These are phyloP conservation scores for Chaenogobius annularis DNA, from an alignment of 2,113 vertebrate genomes.

Conservation along the genomic window DNA sequence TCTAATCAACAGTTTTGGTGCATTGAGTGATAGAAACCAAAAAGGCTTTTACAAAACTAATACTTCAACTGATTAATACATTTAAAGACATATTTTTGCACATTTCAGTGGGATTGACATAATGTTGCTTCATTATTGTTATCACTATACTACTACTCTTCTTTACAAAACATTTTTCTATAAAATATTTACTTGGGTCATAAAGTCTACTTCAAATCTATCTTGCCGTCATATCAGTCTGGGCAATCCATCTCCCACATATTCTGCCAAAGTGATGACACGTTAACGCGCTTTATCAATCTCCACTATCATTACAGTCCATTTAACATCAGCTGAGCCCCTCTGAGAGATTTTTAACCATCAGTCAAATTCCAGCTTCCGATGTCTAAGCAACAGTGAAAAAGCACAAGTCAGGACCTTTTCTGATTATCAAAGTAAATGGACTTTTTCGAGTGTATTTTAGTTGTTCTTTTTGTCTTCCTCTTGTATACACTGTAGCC, in stretches of 20 bases:
- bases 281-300: conserved; percentile 37
- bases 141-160: too few relatives aligned
- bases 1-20: too few relatives aligned
- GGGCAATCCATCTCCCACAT: conserved; percentile 2
- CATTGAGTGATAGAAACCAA: too few relatives aligned
- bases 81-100: too few relatives aligned
- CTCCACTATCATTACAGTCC: conserved; percentile 12
- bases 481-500: conserved; percentile 23
- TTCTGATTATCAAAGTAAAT: conserved; percentile 3
- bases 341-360: background rate
- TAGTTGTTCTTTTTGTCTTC: conserved; percentile 2
- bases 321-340: conserved; percentile 9
- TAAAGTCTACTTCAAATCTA: conserved; percentile 12
- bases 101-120: too few relatives aligned
- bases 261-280: conserved; percentile 14
- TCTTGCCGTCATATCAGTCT: conserved; percentile 4
- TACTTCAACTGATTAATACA: too few relatives aligned
- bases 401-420: background rate
- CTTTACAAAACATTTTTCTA: background rate
- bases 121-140: too few relatives aligned
- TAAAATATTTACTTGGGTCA: background rate
- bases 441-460: conserved; percentile 9
- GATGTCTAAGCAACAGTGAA: background rate
- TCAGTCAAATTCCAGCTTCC: background rate
- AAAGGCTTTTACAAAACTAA: too few relatives aligned